Evolutionary conservation across 2,113 vertebrate species (phyloP), one percentile per base, ranked within the genome.

Genomic region (Salvelinus fontinalis): DNA sequence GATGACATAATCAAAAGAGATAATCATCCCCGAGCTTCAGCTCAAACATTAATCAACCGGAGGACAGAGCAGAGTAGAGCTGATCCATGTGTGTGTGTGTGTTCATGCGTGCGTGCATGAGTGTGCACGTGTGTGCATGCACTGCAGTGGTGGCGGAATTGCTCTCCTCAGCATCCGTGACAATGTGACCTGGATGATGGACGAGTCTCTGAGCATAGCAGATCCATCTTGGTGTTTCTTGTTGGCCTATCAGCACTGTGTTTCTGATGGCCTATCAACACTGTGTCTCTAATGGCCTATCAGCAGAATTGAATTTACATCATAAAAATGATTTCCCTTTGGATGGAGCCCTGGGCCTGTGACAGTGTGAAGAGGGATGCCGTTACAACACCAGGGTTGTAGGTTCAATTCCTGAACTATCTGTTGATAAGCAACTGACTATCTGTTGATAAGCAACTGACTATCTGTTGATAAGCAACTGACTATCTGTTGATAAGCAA

Each of bases 1-100:
- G 76, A 91, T 87, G 86, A 86, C 86, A 88, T 72, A 60, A 89
- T 90, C 81, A 87, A 76, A 83, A 81, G 78, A 84, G 81, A 90
- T 89, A 73, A 92, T 91, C 86, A 83, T 76, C 64, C 73, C 75
- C 77, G 84, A 77, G 86, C 78, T 71, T 85, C 83, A 75, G 71
- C 77, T 73, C 73, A 67, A 86, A 81, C 82, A 89, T 90, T 88
- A 89, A 91, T 90, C 87, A 88, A 67, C 12, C 65, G 68, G 69
- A 27, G 73, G 83, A 67, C 77, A 78, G 84, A 77, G 81, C 34
- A n/a, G 34, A 68, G 29, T 20, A 26, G 65, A 16, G 49, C 39
- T 39, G 39, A 39, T 39, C 39, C 39, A 8, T 39, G 39, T 39
- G 39, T 39, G 34, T 39, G 39, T 39, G 39, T 39, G 7, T 26